Percentiles rank a stretch among this genome's conserved stretches.
phyloP scores from a whole-genome alignment of 2,888 invertebrate species.

The Euproctis similis region DNA sequence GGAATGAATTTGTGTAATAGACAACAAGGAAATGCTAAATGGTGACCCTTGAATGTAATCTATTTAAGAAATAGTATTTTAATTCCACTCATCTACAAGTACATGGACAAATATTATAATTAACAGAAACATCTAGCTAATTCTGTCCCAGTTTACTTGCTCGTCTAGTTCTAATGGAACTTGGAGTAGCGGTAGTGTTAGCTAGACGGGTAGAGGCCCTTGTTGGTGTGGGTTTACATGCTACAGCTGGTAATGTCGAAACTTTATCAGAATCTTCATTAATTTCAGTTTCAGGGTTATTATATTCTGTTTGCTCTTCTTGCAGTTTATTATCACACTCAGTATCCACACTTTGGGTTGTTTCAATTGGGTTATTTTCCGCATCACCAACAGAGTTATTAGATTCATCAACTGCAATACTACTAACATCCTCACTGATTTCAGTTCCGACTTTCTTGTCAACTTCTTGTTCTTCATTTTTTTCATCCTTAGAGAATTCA shows the following conservation, averaged over 20 bases:
- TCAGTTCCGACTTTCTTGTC: background rate
- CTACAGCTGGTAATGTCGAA: conserved; percentile 12
- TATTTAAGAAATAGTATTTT: too few species aligned
- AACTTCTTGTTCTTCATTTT: conserved; percentile 1
- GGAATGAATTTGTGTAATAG: too few species aligned
- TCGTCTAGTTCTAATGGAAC: conserved; percentile 44
- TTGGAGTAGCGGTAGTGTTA: conserved; percentile 32
- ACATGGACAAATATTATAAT: too few species aligned
- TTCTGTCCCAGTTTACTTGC: conserved; percentile 41
- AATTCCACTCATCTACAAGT: too few species aligned
- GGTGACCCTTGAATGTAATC: too few species aligned
- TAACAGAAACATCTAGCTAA: too few species aligned
- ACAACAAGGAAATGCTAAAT: too few species aligned
- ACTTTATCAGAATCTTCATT: conserved; percentile 14
- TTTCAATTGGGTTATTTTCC: background rate
- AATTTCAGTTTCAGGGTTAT: background rate
- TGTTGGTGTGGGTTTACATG: conserved; percentile 33
- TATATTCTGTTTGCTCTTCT: background rate
- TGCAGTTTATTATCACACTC: background rate
- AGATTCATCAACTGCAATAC: conserved; percentile 31
- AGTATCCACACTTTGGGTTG: background rate
- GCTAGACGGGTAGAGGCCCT: conserved; percentile 34
- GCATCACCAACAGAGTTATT: conserved; percentile 1
- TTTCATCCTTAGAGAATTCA: conserved; percentile 8
- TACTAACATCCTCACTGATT: conserved; percentile 21